A percentile compares a stretch with the other conserved stretches of the same genome.
phyloP scores from a whole-genome alignment of 2,797 vertebrate species.

The Cichlasoma orientale region DNA sequence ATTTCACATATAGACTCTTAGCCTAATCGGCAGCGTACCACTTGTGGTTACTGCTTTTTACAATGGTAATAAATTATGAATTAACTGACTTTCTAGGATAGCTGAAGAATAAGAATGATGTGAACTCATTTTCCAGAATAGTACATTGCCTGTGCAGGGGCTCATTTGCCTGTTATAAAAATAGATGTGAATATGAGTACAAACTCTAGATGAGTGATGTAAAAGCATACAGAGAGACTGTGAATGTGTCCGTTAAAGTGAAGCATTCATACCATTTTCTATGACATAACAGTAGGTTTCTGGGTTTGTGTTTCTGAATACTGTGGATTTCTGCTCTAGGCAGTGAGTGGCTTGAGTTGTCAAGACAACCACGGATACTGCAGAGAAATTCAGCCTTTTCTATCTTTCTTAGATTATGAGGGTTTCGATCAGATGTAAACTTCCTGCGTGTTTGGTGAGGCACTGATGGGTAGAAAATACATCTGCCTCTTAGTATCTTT shows the following conservation, averaged over 20 bases:
- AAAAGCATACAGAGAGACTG: constrained; percentile 9
- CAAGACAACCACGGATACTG: constrained; percentile 62
- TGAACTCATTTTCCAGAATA: constrained; percentile 43
- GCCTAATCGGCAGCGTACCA: background rate
- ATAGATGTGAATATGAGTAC: constrained; percentile 45
- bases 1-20: background rate
- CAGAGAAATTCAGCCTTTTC: constrained; percentile 26
- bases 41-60: constrained; percentile 19
- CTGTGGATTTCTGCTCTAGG: constrained; percentile 38
- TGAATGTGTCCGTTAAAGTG: constrained; percentile 12
- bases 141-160: constrained; percentile 14
- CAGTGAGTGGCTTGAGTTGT: constrained; percentile 52
- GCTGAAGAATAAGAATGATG: constrained; percentile 29
- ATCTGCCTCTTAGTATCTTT: background rate
- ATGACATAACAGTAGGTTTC: constrained; percentile 44
- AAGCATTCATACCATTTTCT: constrained; percentile 29
- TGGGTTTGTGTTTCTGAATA: constrained; percentile 46
- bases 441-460: constrained; percentile 7
- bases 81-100: constrained; percentile 23
- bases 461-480: background rate
- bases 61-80: constrained; percentile 42
- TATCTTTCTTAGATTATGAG: constrained; percentile 9
- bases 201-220: constrained; percentile 45
- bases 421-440: constrained; percentile 7
- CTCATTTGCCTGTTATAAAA: constrained; percentile 43